phyloP scores from a whole-genome alignment of 2,797 vertebrate species.

The Enteromius radiatus region DNA sequence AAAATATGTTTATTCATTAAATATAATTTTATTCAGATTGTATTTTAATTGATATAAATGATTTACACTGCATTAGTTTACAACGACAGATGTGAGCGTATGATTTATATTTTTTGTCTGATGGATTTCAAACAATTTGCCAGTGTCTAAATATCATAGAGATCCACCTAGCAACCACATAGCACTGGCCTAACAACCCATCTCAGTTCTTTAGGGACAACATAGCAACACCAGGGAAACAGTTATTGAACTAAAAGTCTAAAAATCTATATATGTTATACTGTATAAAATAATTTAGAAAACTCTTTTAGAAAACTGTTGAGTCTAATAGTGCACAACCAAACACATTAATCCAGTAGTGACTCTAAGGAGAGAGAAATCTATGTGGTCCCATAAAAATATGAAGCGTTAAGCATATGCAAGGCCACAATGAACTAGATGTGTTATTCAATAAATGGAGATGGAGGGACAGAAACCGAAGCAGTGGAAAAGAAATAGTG shows the following conservation, averaged over 20 bases:
- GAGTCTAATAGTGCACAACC: constrained; percentile 1
- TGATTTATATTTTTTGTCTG: neutral
- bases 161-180: neutral
- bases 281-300: neutral
- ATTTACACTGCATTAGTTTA: neutral
- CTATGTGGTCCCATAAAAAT: neutral
- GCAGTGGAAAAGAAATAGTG: constrained; percentile 22
- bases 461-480: constrained; percentile 22
- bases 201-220: neutral
- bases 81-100: neutral
- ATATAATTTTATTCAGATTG: too few relatives aligned
- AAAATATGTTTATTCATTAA: too few relatives aligned
- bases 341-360: neutral
- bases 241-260: neutral
- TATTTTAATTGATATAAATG: too few relatives aligned
- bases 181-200: neutral
- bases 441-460: constrained; percentile 16
- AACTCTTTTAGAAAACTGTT: neutral
- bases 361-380: neutral
- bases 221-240: neutral
- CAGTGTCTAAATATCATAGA: neutral
- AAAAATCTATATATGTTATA: neutral
- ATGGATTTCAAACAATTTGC: neutral
- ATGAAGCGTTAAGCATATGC: constrained; percentile 5
- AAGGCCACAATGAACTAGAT: constrained; percentile 17